A percentile compares a stretch with the other conserved stretches of the same genome.
Evolutionary conservation across 1,140 invertebrate genomes (phyloP).

Genomic region (Platorchestia sp.): DNA sequence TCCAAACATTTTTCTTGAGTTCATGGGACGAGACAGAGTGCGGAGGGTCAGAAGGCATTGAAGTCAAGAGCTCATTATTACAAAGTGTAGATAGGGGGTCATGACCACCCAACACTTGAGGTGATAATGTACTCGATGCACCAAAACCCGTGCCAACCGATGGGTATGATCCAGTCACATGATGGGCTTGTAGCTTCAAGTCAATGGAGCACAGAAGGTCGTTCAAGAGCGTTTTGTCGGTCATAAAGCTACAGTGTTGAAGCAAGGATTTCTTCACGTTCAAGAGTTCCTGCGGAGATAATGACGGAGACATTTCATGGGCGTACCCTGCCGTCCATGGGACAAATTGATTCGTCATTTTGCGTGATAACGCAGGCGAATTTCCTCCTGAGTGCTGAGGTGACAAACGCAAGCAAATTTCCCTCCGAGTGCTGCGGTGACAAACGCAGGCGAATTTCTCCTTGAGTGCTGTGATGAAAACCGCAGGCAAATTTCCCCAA

Average conservation of each 20-base stretch:
- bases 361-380: too few relatives aligned
- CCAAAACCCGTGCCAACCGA: too few relatives aligned
- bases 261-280: not conserved
- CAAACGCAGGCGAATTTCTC: not conserved
- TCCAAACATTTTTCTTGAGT: not conserved
- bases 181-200: not conserved
- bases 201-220: conserved; percentile 12
- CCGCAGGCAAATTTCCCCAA: not conserved
- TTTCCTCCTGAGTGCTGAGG: too few relatives aligned
- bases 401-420: too few relatives aligned
- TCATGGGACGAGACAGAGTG: not conserved
- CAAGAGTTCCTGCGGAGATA: not conserved
- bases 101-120: not conserved
- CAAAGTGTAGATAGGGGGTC: not conserved
- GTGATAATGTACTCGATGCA: not conserved
- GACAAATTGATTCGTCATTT: not conserved
- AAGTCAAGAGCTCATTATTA: not conserved
- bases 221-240: not conserved
- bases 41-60: not conserved
- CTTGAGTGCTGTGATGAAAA: not conserved
- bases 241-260: not conserved
- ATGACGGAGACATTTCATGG: not conserved
- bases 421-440: too few relatives aligned
- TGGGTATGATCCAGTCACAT: not conserved
- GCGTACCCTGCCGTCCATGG: not conserved